These are phyloP conservation scores for Cancer borealis DNA, from an alignment of 2,888 invertebrate species.

Conservation along the genomic window DNA sequence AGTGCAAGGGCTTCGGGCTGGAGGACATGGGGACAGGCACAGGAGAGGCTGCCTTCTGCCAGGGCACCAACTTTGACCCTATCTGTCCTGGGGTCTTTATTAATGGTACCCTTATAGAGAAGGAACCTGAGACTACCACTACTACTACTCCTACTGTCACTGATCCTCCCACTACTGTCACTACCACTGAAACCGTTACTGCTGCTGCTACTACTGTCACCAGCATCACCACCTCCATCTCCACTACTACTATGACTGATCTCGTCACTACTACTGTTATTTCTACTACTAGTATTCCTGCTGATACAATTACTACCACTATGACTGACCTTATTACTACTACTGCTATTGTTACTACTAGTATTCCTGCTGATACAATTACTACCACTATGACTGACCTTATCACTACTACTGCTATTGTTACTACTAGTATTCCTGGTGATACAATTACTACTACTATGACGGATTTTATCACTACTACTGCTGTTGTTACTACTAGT, in stretches of 20 bases:
- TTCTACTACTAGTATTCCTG: too few relatives aligned
- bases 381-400: not conserved
- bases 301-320: not conserved
- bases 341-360: not conserved
- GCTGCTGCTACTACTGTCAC: not conserved
- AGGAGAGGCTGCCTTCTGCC: not conserved
- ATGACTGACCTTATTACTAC: not conserved
- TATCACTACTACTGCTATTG: not conserved
- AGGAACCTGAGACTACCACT: not conserved
- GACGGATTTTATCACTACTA: too few relatives aligned
- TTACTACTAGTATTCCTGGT: not conserved
- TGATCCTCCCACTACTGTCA: not conserved
- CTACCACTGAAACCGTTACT: too few relatives aligned
- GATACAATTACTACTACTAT: too few relatives aligned
- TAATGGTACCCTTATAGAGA: not conserved
- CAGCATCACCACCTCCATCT: not conserved
- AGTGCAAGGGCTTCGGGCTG: not conserved
- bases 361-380: not conserved
- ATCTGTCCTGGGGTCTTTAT: not conserved
- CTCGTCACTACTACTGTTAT: not conserved
- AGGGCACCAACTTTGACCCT: not conserved
- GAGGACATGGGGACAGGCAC: not conserved
- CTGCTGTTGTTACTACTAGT: not conserved
- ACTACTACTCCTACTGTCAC: not conserved
- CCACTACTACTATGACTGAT: not conserved